Conservation (phyloP, 2,113 vertebrate genomes). For the Oostethus manadensis region DNA sequence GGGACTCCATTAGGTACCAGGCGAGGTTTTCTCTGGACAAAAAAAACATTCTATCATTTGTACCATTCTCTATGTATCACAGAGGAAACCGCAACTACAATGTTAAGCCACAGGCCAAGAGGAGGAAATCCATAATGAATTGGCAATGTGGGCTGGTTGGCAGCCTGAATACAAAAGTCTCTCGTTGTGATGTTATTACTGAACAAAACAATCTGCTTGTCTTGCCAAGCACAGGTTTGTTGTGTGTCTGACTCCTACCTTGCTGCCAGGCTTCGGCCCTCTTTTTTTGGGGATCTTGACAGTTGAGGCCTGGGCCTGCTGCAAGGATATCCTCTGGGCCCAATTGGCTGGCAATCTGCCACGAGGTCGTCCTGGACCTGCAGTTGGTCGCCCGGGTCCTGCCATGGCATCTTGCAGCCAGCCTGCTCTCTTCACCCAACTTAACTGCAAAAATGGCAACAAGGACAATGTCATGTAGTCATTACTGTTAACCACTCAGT, state of each 20-base stretch:
- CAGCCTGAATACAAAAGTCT: background rate
- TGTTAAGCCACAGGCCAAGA: background rate
- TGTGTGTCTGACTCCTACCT: conserved; percentile 69
- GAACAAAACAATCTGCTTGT: background rate
- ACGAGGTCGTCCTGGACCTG: conserved; percentile 79
- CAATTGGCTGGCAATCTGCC: conserved; percentile 80
- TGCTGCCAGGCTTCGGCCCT: conserved; percentile 96
- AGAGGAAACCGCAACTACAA: background rate
- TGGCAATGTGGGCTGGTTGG: background rate
- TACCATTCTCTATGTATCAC: background rate
- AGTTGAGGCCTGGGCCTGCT: conserved; percentile 76
- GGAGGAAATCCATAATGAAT: background rate
- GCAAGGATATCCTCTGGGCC: conserved; percentile 72
- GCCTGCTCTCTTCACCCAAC: conserved; percentile 70
- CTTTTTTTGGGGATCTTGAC: conserved; percentile 97
- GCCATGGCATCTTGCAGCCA: conserved; percentile 82
- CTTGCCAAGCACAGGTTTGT: background rate
- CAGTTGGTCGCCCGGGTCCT: conserved; percentile 75
- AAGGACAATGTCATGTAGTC: background rate
- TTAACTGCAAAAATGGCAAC: conserved; percentile 49
- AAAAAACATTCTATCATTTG: conserved; percentile 14
- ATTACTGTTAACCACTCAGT: no score
- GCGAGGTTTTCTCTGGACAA: conserved; percentile 88
- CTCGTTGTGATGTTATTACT: background rate
- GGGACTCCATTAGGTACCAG: conserved; percentile 86